phyloP scores from a whole-genome alignment of 2,888 invertebrate species.

The Pollenia angustigena region DNA sequence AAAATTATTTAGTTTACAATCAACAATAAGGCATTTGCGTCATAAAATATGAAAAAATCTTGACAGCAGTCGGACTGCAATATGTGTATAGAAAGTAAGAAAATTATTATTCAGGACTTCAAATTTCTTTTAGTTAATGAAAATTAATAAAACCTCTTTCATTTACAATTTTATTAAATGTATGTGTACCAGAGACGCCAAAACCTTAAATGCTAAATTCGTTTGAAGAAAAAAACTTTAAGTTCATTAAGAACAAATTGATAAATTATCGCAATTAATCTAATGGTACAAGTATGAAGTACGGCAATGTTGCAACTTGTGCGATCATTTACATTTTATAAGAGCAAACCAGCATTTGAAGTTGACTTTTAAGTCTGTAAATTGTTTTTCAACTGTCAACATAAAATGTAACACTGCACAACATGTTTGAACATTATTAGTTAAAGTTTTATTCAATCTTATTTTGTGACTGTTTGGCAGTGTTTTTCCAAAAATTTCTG shows the following conservation, averaged over 20 bases:
- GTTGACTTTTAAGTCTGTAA: background rate
- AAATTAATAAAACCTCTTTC: slow-evolving; percentile 27
- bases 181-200: background rate
- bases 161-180: background rate
- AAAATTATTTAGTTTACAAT: too few species aligned
- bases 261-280: slow-evolving; percentile 54
- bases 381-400: slow-evolving; percentile 17
- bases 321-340: slow-evolving; percentile 2
- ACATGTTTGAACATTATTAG: too few species aligned
- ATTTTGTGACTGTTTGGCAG: too few species aligned
- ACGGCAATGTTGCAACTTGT: slow-evolving; percentile 31
- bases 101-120: background rate
- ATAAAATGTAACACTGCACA: slow-evolving; percentile 5
- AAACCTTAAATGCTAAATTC: slow-evolving; percentile 15
- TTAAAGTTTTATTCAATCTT: too few species aligned
- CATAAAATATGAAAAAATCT: too few species aligned
- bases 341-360: background rate
- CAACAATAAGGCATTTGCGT: too few species aligned
- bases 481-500: too few species aligned
- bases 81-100: background rate
- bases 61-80: too few species aligned
- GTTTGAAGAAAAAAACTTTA: slow-evolving; percentile 45
- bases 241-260: slow-evolving; percentile 56
- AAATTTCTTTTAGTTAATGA: slow-evolving; percentile 5
- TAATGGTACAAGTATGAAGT: slow-evolving; percentile 24